Conservation (phyloP, 2,797 vertebrate genomes). For the Acipenser transmontanus region DNA sequence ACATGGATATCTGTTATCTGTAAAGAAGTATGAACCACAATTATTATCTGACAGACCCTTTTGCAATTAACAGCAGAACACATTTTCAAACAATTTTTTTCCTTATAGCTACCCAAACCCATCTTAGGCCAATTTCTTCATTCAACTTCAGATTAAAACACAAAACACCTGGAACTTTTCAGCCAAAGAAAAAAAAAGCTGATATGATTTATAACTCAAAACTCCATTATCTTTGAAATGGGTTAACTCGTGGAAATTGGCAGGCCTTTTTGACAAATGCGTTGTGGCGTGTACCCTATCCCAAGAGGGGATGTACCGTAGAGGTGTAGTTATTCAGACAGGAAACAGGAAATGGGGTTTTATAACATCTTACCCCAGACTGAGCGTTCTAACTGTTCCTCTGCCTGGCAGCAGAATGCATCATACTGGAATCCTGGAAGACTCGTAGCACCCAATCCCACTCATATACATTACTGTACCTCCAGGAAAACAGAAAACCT, state of each 20-base stretch:
- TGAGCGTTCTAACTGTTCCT: not conserved
- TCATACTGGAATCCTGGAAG: not conserved
- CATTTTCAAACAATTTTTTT: too few relatives aligned
- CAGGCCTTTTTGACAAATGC: slow-evolving; percentile 17
- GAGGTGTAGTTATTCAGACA: slow-evolving; percentile 25
- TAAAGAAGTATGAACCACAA: too few relatives aligned
- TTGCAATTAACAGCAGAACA: too few relatives aligned
- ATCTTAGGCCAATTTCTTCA: too few relatives aligned
- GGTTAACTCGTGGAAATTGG: slow-evolving; percentile 39
- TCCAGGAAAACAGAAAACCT: slow-evolving; percentile 8
- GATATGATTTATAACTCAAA: not conserved
- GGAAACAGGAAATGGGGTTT: slow-evolving; percentile 27
- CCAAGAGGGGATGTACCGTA: slow-evolving; percentile 22
- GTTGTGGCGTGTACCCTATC: slow-evolving; percentile 22
- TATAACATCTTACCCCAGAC: slow-evolving; percentile 23
- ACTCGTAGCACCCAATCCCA: not conserved
- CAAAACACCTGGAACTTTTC: slow-evolving; percentile 8
- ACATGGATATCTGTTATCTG: too few relatives aligned
- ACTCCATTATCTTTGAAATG: slow-evolving; percentile 1
- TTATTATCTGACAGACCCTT: too few relatives aligned
- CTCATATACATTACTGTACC: slow-evolving; percentile 2
- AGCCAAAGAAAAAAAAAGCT: not conserved
- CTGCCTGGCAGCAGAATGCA: slow-evolving; percentile 5
- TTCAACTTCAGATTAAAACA: not conserved
- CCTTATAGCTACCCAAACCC: too few relatives aligned